phyloP scores from a whole-genome alignment of 2,797 vertebrate genomes.

The Urosaurus nigricauda region DNA sequence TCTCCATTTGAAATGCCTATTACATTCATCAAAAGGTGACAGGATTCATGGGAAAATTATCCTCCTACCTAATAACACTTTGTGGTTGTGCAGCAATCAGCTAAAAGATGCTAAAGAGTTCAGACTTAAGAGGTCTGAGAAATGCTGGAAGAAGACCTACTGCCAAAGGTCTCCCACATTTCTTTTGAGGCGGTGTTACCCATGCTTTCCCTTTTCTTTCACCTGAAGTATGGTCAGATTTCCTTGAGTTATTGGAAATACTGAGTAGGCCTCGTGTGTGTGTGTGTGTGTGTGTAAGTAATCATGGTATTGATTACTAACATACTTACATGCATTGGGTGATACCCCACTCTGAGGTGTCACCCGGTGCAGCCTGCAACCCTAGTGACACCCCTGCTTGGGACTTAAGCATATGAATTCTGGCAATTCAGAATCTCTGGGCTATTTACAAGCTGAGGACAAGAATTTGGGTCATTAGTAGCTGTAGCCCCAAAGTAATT shows the following conservation, averaged over 20 bases:
- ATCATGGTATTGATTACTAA: too few relatives aligned
- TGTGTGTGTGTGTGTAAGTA: too few relatives aligned
- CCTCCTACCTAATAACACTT: constrained; percentile 17
- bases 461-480: background rate
- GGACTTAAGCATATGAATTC: background rate
- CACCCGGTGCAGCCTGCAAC: too few relatives aligned
- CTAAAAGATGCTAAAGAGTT: background rate
- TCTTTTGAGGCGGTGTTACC: background rate
- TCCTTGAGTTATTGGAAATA: background rate
- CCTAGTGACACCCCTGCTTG: background rate
- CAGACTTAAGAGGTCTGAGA: background rate
- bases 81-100: constrained; percentile 29
- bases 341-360: too few relatives aligned
- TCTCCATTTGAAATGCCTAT: background rate
- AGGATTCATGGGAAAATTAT: background rate
- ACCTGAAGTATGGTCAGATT: background rate
- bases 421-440: background rate
- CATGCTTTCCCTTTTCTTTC: constrained; percentile 1
- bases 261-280: too few relatives aligned
- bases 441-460: background rate
- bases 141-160: background rate
- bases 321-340: too few relatives aligned
- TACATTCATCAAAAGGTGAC: background rate
- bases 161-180: background rate
- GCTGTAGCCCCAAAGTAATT: background rate